phyloP scores from a whole-genome alignment of 2,797 vertebrate genomes.

The Meda fulgida region DNA sequence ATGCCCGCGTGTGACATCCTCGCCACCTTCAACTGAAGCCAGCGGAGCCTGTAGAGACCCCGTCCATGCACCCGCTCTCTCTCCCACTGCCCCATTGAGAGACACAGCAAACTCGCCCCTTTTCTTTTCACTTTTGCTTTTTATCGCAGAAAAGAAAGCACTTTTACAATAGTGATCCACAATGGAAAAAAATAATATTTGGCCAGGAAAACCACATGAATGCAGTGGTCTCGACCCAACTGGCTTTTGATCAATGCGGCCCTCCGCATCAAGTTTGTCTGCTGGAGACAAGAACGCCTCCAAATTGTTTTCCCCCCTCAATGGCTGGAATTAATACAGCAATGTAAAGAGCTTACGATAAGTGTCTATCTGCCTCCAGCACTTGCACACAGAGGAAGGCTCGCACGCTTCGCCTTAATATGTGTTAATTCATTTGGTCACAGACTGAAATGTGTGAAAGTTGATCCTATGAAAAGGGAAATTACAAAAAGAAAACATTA shows the following conservation, averaged over 20 bases:
- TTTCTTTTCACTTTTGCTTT: slow-evolving; percentile 36
- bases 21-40: slow-evolving; percentile 64
- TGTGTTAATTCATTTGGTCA: slow-evolving; percentile 75
- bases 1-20: slow-evolving; percentile 66
- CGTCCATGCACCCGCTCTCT: neutral
- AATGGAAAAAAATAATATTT: slow-evolving; percentile 75
- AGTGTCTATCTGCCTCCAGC: slow-evolving; percentile 71
- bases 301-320: slow-evolving; percentile 58
- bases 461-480: slow-evolving; percentile 55
- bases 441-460: slow-evolving; percentile 69
- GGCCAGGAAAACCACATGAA: slow-evolving; percentile 75
- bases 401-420: slow-evolving; percentile 73
- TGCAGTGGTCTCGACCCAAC: slow-evolving; percentile 17
- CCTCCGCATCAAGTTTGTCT: slow-evolving; percentile 45
- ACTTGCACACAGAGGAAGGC: slow-evolving; percentile 75
- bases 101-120: slow-evolving; percentile 21
- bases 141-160: slow-evolving; percentile 35
- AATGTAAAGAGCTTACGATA: slow-evolving; percentile 71
- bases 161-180: slow-evolving; percentile 64
- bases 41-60: slow-evolving; percentile 59
- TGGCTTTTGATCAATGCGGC: slow-evolving; percentile 62
- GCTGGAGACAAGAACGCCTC: slow-evolving; percentile 47
- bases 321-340: slow-evolving; percentile 76
- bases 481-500: slow-evolving; percentile 50
- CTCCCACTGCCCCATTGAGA: neutral